Base-by-base conservation (phyloP, 2,113 vertebrate species). In the Tragelaphus strepsiceros region DNA sequence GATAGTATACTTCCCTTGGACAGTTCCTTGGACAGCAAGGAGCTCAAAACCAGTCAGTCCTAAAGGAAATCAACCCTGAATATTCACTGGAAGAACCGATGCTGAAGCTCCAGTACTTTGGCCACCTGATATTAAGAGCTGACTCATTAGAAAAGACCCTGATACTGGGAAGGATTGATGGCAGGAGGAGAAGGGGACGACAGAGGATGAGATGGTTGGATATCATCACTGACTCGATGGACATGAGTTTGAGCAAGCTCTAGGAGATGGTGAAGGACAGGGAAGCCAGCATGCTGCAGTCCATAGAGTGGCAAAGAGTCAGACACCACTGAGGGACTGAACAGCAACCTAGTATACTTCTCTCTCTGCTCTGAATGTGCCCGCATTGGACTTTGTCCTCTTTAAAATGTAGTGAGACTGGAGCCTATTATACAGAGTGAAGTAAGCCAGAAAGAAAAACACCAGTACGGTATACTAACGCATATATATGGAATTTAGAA, bases 281-380 rank as follows among this genome's bases (percentile, higher is more conserved):
- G 67, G n/a, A 71, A 39, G n/a, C n/a, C 10, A 5, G 67, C 67
- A 2, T 22, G 67, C n/a, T 71, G 19, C 67, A 39, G 19, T 39
- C n/a, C 5, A 6, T 22, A 10, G 67, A 2, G 10, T 71, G 5
- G 4, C 19, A 39, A 19, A 67, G 67, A 74, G 10, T 39, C 35
- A 1, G 67, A 39, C n/a, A 39, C 0, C 4, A 13, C 10, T 22
- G 67, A 22, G 10, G 5, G 11, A 39, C 10, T 1, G 0, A 39
- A 22, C n/a, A 39, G 35, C n/a, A 74, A 13, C 19, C 35, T 10
- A 51, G 30, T 56, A 14, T 35, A 21, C 3, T 74, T 54, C 43
- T 22, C 2, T 53, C 21, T 77, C 7, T 39, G 32, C 21, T 56
- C 62, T 77, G n/a, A 49, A 49, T 26, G 30, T 83, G n/a, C 53